Percentiles rank a stretch among this genome's conserved stretches.
Conservation (phyloP, 2,888 invertebrate genomes). For the Geotrupes spiniger region DNA sequence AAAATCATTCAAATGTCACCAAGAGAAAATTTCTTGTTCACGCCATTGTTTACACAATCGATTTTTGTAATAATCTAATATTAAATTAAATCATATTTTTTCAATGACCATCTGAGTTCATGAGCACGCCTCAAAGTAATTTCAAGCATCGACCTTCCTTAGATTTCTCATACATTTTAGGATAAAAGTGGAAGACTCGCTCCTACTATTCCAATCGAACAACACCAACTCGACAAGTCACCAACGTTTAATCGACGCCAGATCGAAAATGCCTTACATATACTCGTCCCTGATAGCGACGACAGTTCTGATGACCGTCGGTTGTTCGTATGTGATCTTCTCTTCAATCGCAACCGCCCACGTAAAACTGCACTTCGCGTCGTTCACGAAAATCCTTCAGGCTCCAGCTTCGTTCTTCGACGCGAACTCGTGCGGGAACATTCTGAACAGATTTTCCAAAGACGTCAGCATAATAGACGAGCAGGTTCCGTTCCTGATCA, state of each 20-base stretch:
- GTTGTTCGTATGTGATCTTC: slow-evolving; percentile 33
- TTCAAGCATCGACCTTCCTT: not conserved
- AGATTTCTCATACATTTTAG: slow-evolving; percentile 4
- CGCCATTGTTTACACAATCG: too few species aligned
- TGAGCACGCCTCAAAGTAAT: too few species aligned
- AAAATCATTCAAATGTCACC: too few species aligned
- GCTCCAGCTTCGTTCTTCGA: slow-evolving; percentile 33
- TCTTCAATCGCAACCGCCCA: slow-evolving; percentile 34
- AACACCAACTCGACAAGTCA: slow-evolving; percentile 14
- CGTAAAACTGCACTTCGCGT: slow-evolving; percentile 28
- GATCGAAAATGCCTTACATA: slow-evolving; percentile 12
- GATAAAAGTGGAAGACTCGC: slow-evolving; percentile 19
- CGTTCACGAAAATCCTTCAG: slow-evolving; percentile 28
- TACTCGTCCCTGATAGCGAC: slow-evolving; percentile 13
- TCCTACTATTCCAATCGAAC: slow-evolving; percentile 4
- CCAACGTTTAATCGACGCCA: slow-evolving; percentile 5
- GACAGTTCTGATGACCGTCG: slow-evolving; percentile 21
- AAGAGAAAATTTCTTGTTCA: too few species aligned
- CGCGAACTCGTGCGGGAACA: slow-evolving; percentile 30
- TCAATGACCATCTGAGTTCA: too few species aligned
- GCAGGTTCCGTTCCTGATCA: slow-evolving; percentile 25
- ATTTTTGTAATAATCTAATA: too few species aligned
- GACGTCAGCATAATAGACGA: slow-evolving; percentile 34
- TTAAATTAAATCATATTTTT: not conserved
- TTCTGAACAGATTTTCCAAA: slow-evolving; percentile 34